These are phyloP conservation scores for Hipparchia semele DNA, from an alignment of 2,888 invertebrate genomes.

Conservation along the genomic window DNA sequence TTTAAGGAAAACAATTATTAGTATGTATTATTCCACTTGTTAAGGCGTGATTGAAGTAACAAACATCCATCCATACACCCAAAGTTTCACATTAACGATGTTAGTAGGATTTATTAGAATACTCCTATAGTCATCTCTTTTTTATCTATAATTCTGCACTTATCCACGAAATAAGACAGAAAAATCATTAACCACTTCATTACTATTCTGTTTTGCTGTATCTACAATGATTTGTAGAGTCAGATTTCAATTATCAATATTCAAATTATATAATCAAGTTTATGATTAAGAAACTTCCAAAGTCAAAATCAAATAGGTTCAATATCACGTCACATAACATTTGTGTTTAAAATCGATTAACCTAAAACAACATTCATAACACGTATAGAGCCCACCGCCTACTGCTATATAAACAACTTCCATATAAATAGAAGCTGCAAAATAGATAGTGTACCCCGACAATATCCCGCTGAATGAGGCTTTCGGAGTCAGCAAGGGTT, in stretches of 20 bases:
- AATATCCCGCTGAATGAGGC: conserved; percentile 51
- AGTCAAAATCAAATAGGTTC: not conserved
- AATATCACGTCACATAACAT: conserved; percentile 17
- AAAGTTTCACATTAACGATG: no score
- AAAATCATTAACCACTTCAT: not conserved
- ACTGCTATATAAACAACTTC: conserved; percentile 37
- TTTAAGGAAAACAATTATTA: no score
- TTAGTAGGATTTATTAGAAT: not conserved
- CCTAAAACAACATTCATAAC: conserved; percentile 32
- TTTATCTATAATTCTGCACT: not conserved
- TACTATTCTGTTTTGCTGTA: not conserved
- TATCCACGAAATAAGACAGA: not conserved
- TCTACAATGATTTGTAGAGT: not conserved
- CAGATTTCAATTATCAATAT: not conserved
- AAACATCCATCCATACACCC: no score
- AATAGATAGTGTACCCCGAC: conserved; percentile 44
- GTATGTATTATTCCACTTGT: no score
- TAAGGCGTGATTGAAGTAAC: no score
- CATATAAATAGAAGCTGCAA: conserved; percentile 43
- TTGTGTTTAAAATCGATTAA: conserved; percentile 26
- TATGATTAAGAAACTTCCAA: conserved; percentile 3
- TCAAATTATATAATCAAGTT: not conserved
- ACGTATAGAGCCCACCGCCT: conserved; percentile 26
- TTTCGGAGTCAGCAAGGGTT: conserved; percentile 61
- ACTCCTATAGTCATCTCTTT: not conserved